Percentiles rank a stretch among this genome's conserved stretches.
phyloP scores from a whole-genome alignment of 2,888 invertebrate genomes.

The Craniophora ligustri region DNA sequence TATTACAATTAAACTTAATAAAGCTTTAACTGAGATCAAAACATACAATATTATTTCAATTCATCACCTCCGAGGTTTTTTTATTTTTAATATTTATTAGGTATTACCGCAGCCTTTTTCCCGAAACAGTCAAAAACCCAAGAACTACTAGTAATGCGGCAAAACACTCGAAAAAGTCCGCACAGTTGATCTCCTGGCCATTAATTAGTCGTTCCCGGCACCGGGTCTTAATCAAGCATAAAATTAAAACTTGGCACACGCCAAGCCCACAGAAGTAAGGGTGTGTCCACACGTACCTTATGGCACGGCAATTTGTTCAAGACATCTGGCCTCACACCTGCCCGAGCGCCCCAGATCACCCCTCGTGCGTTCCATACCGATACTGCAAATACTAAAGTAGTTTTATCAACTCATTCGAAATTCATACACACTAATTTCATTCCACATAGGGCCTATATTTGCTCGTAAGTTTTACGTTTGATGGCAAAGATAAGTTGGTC shows the following conservation, averaged over 20 bases:
- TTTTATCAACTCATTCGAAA: slow-evolving; percentile 27
- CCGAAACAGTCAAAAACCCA: slow-evolving; percentile 36
- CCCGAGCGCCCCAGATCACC: slow-evolving; percentile 66
- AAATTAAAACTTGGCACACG: slow-evolving; percentile 89
- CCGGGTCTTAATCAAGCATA: slow-evolving; percentile 85
- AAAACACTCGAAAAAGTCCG: slow-evolving; percentile 62
- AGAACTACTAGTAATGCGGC: slow-evolving; percentile 55
- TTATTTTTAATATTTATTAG: neutral
- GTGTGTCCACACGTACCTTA: slow-evolving; percentile 85
- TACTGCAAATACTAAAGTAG: slow-evolving; percentile 53
- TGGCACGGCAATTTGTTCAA: slow-evolving; percentile 87
- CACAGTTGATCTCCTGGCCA: slow-evolving; percentile 78
- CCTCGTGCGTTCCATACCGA: slow-evolving; percentile 73
- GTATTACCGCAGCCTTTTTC: slow-evolving; percentile 11
- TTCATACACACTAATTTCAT: slow-evolving; percentile 44
- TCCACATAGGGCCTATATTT: slow-evolving; percentile 58
- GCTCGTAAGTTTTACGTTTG: slow-evolving; percentile 20
- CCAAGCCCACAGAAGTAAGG: slow-evolving; percentile 81
- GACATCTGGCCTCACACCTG: slow-evolving; percentile 88
- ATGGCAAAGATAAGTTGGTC: slow-evolving; percentile 44
- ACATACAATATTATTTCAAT: too few species aligned
- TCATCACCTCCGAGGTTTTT: too few species aligned
- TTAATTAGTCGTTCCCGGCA: slow-evolving; percentile 82
- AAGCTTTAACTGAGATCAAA: too few species aligned
- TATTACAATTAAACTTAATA: too few species aligned